Evolutionary conservation across 2,797 vertebrate genomes (phyloP).

Genomic region (Acanthopagrus latus): DNA sequence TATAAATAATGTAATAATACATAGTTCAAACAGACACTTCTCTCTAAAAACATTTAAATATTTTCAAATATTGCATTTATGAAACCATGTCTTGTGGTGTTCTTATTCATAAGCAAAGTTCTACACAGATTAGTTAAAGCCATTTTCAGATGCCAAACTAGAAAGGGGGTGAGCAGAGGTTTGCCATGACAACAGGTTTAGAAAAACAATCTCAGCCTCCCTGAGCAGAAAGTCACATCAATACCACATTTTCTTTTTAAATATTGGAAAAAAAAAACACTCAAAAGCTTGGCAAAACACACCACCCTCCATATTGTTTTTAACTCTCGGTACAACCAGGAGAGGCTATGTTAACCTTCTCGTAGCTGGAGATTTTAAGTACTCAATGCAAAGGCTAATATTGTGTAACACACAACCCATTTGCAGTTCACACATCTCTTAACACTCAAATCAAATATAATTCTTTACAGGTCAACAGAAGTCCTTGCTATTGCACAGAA

Average conservation of each 20-base stretch:
- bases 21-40: slow-evolving; percentile 69
- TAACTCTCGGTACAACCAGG: slow-evolving; percentile 51
- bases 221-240: slow-evolving; percentile 84
- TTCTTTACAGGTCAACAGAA: slow-evolving; percentile 68
- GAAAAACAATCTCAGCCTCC: slow-evolving; percentile 81
- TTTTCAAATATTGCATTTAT: slow-evolving; percentile 80
- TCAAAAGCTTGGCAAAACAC: slow-evolving; percentile 81
- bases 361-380: slow-evolving; percentile 54
- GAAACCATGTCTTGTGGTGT: slow-evolving; percentile 64
- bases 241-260: slow-evolving; percentile 73
- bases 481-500: slow-evolving; percentile 80
- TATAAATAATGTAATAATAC: slow-evolving; percentile 80
- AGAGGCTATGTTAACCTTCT: slow-evolving; percentile 39
- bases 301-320: slow-evolving; percentile 63
- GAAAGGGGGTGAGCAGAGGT: slow-evolving; percentile 65
- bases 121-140: slow-evolving; percentile 72
- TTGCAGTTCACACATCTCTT: slow-evolving; percentile 64
- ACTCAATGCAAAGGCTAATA: slow-evolving; percentile 67
- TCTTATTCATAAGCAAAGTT: slow-evolving; percentile 57
- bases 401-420: slow-evolving; percentile 63
- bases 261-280: slow-evolving; percentile 82
- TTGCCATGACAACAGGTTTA: slow-evolving; percentile 63
- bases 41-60: slow-evolving; percentile 76
- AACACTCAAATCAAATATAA: slow-evolving; percentile 69
- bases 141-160: slow-evolving; percentile 70